Percentiles rank a stretch among this genome's conserved stretches.
These are phyloP conservation scores for Calypte anna DNA, from an alignment of 2,113 vertebrate genomes.

Conservation along the genomic window DNA sequence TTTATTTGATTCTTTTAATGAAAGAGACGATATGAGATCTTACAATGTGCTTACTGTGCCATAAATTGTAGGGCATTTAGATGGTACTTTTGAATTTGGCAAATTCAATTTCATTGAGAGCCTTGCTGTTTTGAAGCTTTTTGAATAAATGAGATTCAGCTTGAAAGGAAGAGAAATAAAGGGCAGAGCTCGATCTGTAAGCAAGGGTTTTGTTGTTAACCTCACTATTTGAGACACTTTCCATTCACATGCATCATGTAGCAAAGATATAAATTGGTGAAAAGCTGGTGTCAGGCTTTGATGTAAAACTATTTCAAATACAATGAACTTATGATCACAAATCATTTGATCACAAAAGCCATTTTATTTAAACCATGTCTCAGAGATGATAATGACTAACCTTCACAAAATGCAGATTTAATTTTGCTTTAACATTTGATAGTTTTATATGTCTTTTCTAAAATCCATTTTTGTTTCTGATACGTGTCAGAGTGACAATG, in stretches of 20 bases:
- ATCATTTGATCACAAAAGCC: background rate
- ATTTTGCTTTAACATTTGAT: conserved; percentile 18
- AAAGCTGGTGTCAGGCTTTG: conserved; percentile 3
- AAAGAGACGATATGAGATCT: background rate
- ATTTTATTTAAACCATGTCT: conserved; percentile 22
- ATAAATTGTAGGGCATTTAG: background rate
- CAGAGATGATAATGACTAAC: conserved; percentile 36
- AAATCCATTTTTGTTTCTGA: conserved; percentile 6
- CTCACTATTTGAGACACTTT: background rate
- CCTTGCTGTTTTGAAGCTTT: background rate
- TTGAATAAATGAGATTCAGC: background rate
- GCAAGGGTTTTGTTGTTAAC: conserved; percentile 36
- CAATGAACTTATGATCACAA: background rate
- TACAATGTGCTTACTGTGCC: background rate
- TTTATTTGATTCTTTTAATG: conserved; percentile 17
- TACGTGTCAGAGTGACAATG: background rate
- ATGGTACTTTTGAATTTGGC: conserved; percentile 35
- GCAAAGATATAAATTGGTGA: conserved; percentile 17
- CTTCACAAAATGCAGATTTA: conserved; percentile 34
- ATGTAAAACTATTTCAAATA: conserved; percentile 5
- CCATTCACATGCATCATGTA: background rate
- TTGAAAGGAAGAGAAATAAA: conserved; percentile 18
- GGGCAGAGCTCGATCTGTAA: background rate
- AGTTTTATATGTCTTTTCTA: conserved; percentile 8
- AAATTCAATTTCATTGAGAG: conserved; percentile 20